Evolutionary conservation across 1,140 invertebrate species (phyloP).

Genomic region (Hydropsyche tenuis): DNA sequence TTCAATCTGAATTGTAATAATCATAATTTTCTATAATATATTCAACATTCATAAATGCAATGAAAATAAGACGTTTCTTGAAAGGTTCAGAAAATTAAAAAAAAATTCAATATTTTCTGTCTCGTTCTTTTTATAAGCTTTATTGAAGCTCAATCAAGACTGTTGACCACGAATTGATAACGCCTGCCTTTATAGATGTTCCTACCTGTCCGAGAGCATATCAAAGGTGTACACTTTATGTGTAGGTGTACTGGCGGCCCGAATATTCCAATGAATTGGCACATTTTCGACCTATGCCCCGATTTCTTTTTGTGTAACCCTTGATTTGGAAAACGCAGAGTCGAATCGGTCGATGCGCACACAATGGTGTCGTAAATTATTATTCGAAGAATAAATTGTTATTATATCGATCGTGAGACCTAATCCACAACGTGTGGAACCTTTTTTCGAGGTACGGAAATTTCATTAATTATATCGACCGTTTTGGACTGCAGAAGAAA

Average conservation of each 20-base stretch:
- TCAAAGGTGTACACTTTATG: conserved; percentile 35
- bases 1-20: too few relatives aligned
- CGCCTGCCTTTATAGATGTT: conserved; percentile 22
- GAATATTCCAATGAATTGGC: conserved; percentile 51
- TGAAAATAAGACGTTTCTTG: too few relatives aligned
- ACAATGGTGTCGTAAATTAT: too few relatives aligned
- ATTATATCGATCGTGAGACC: background rate
- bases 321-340: conserved; percentile 36
- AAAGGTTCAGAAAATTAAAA: too few relatives aligned
- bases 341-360: conserved; percentile 7
- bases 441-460: background rate
- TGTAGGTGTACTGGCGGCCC: conserved; percentile 38
- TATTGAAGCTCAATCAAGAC: too few relatives aligned
- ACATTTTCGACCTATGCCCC: conserved; percentile 50
- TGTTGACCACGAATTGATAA: background rate
- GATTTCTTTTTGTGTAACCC: conserved; percentile 46
- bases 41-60: background rate
- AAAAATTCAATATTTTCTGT: too few relatives aligned
- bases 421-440: background rate
- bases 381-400: background rate
- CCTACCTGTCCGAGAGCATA: conserved; percentile 28
- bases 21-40: too few relatives aligned
- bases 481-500: too few relatives aligned
- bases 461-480: too few relatives aligned
- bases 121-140: too few relatives aligned